Conservation (phyloP, 2,888 invertebrate genomes). For the Quadroppia sp. region DNA sequence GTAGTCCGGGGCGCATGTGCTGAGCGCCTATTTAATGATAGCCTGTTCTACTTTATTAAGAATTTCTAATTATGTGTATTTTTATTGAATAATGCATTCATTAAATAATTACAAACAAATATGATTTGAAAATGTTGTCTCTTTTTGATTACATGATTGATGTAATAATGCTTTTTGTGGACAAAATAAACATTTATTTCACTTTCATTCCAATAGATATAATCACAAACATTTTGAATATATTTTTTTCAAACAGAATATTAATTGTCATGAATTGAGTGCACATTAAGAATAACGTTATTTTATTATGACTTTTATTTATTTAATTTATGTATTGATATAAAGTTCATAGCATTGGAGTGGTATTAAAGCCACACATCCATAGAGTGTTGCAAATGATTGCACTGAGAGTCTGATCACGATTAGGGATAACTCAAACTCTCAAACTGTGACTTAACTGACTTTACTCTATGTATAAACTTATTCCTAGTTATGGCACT, state of each 20-base stretch:
- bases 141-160: background rate
- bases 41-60: background rate
- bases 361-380: too few species aligned
- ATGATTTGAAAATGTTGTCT: background rate
- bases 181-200: too few species aligned
- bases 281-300: background rate
- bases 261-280: background rate
- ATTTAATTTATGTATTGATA: slow-evolving; percentile 2
- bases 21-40: background rate
- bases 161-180: too few species aligned
- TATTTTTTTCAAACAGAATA: background rate
- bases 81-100: background rate
- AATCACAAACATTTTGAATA: background rate
- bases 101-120: background rate
- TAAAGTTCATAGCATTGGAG: background rate
- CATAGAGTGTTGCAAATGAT: background rate
- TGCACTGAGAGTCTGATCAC: background rate
- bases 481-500: background rate
- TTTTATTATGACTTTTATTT: background rate
- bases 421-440: background rate
- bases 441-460: slow-evolving; percentile 14
- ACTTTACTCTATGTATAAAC: slow-evolving; percentile 6
- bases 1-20: background rate
- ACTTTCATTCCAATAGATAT: background rate
- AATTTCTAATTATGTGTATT: background rate